Evolutionary conservation across 2,113 vertebrate species (phyloP).

Genomic region (Dicentrarchus labrax): DNA sequence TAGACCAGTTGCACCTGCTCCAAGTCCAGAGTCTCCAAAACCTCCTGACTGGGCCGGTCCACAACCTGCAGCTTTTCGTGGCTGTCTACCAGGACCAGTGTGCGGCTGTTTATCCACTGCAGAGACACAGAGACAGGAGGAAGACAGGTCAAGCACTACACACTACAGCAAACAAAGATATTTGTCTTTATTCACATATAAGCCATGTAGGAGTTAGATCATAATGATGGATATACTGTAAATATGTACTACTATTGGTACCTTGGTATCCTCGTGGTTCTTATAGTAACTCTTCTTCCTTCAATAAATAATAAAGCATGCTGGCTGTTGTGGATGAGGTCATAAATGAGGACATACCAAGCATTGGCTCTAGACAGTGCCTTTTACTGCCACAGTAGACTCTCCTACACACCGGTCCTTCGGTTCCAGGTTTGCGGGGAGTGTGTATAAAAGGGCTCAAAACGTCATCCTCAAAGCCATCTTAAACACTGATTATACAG

Average conservation of each 20-base stretch:
- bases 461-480: no score
- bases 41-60: constrained; percentile 94
- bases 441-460: no score
- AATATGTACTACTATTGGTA: not conserved
- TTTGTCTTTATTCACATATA: not conserved
- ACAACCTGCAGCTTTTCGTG: constrained; percentile 95
- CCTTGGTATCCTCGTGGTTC: not conserved
- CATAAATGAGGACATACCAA: no score
- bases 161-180: not conserved
- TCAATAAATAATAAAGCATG: no score
- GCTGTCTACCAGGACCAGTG: constrained; percentile 93
- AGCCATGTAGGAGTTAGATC: not conserved
- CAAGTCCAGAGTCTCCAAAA: constrained; percentile 93
- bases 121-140: not conserved
- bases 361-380: no score
- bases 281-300: no score
- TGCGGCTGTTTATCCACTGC: constrained; percentile 97
- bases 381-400: no score
- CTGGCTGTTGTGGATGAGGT: no score
- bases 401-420: no score
- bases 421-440: no score
- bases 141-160: not conserved
- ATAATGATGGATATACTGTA: not conserved
- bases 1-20: constrained; percentile 96
- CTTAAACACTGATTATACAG: not conserved